phyloP scores from a whole-genome alignment of 92 coral and sea anemone genomes.

The Ricordea florida region DNA sequence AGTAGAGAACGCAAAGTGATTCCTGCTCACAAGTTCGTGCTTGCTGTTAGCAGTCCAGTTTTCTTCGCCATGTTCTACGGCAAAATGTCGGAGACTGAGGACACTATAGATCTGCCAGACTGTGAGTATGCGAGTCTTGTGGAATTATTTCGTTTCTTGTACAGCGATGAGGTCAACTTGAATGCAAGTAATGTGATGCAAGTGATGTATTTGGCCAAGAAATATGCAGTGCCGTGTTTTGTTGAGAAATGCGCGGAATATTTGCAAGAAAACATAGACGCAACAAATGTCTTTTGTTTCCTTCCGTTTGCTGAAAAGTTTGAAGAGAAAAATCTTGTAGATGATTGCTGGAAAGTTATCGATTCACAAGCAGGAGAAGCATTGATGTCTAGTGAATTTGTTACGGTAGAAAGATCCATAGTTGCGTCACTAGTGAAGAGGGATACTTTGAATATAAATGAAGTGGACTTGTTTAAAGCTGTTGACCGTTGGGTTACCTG shows the following conservation, averaged over 20 bases:
- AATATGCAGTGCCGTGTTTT: slow-evolving; percentile 57
- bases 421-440: slow-evolving; percentile 36
- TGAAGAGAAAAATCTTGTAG: slow-evolving; percentile 34
- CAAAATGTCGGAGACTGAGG: slow-evolving; percentile 63
- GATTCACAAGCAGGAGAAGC: slow-evolving; percentile 35
- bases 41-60: slow-evolving; percentile 74
- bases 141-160: slow-evolving; percentile 73
- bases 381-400: slow-evolving; percentile 47
- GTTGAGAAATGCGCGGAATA: slow-evolving; percentile 27
- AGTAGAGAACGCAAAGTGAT: not conserved
- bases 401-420: slow-evolving; percentile 4
- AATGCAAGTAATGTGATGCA: slow-evolving; percentile 16
- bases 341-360: slow-evolving; percentile 61
- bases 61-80: slow-evolving; percentile 71
- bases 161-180: slow-evolving; percentile 54
- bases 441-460: slow-evolving; percentile 25
- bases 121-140: slow-evolving; percentile 67
- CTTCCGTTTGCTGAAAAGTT: slow-evolving; percentile 39
- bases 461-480: slow-evolving; percentile 62
- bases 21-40: slow-evolving; percentile 26
- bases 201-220: slow-evolving; percentile 64
- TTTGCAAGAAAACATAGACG: slow-evolving; percentile 8
- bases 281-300: slow-evolving; percentile 49
- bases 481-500: slow-evolving; percentile 65
- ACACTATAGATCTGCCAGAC: slow-evolving; percentile 66